Evolutionary conservation across 2,888 invertebrate species (phyloP).

Genomic region (Sesia apiformis): DNA sequence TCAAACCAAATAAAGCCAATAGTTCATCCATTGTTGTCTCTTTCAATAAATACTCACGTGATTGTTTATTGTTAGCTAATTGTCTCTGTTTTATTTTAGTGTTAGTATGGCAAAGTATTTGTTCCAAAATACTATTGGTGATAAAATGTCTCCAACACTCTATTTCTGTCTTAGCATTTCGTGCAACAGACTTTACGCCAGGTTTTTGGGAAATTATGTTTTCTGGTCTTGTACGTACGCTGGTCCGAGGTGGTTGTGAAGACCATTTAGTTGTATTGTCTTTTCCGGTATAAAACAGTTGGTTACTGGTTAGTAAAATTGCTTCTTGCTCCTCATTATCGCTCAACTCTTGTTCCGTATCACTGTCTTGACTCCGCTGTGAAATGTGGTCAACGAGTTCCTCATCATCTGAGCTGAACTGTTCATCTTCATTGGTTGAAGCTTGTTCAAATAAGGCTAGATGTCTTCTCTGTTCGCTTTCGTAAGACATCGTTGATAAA

Average conservation of each 20-base stretch:
- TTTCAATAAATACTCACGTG: slow-evolving; percentile 1
- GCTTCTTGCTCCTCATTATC: too few species aligned
- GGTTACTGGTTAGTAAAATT: too few species aligned
- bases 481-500: too few species aligned
- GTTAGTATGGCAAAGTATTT: slow-evolving; percentile 1
- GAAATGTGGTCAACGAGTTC: too few species aligned
- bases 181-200: not conserved
- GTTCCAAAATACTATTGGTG: slow-evolving; percentile 3
- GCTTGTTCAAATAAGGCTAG: too few species aligned
- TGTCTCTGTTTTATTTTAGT: not conserved
- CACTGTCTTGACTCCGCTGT: too few species aligned
- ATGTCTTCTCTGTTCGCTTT: too few species aligned
- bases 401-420: too few species aligned
- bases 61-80: not conserved
- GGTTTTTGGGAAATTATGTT: slow-evolving; percentile 1
- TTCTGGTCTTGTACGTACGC: slow-evolving; percentile 1
- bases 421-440: too few species aligned
- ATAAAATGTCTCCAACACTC: slow-evolving; percentile 5
- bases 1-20: slow-evolving; percentile 12
- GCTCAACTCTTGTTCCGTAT: too few species aligned
- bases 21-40: slow-evolving; percentile 9
- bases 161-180: not conserved
- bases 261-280: too few species aligned
- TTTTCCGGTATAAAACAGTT: too few species aligned
- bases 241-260: not conserved